Conservation (phyloP, 2,797 vertebrate genomes). For the Rhinogobio ventralis region DNA sequence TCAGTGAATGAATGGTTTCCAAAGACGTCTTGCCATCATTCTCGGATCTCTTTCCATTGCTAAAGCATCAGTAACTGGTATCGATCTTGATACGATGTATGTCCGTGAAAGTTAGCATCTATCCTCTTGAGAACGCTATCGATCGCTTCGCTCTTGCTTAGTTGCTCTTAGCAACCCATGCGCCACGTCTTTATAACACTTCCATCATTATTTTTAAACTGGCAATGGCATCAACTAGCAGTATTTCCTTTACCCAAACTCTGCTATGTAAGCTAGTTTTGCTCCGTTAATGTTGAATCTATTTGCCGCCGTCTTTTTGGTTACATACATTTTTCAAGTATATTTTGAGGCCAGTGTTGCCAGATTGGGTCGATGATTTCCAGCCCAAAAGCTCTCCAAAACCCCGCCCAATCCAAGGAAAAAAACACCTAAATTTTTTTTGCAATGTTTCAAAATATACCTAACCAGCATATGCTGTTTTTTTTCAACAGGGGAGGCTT, state of each 20-base stretch:
- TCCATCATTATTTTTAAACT: slow-evolving; percentile 63
- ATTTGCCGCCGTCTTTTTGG: not conserved
- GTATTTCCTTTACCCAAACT: slow-evolving; percentile 46
- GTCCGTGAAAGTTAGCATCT: not conserved
- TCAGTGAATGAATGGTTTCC: slow-evolving; percentile 6
- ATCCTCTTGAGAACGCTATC: slow-evolving; percentile 54
- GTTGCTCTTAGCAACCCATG: slow-evolving; percentile 66
- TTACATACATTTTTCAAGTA: not conserved
- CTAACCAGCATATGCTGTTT: too few species aligned
- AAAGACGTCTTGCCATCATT: not conserved
- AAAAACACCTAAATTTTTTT: too few species aligned
- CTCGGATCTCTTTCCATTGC: slow-evolving; percentile 10
- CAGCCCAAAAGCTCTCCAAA: too few species aligned
- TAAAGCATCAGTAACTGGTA: slow-evolving; percentile 51
- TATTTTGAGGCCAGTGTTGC: not conserved
- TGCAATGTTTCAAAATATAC: too few species aligned
- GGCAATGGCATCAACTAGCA: slow-evolving; percentile 62
- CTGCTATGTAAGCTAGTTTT: slow-evolving; percentile 15
- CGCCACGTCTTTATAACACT: slow-evolving; percentile 64
- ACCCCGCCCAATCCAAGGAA: too few species aligned
- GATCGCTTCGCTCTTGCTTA: slow-evolving; percentile 61
- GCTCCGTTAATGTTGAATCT: not conserved
- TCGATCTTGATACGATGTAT: slow-evolving; percentile 50
- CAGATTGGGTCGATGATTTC: too few species aligned
- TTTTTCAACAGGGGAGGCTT: too few species aligned